Percentiles rank a stretch among this genome's conserved stretches.
phyloP scores from a whole-genome alignment of 1,140 invertebrate genomes.

The Sweltsa coloradensis region DNA sequence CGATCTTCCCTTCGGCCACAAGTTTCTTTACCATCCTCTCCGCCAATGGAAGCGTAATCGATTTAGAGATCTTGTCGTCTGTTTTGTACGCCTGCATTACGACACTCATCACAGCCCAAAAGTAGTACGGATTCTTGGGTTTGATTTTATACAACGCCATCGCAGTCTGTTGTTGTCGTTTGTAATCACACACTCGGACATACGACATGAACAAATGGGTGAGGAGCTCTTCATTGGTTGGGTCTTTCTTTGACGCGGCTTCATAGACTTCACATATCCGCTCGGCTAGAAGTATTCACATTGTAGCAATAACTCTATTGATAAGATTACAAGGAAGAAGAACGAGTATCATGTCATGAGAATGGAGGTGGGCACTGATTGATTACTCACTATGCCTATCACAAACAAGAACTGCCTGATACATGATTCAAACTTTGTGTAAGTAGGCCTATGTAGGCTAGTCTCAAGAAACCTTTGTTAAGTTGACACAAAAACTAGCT shows the following conservation, averaged over 20 bases:
- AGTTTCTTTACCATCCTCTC: slow-evolving; percentile 65
- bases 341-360: no score
- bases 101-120: slow-evolving; percentile 94
- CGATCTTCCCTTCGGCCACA: slow-evolving; percentile 76
- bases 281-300: slow-evolving; percentile 71
- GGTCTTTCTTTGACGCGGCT: slow-evolving; percentile 70
- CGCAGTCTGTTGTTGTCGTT: slow-evolving; percentile 81
- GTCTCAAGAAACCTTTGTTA: no score
- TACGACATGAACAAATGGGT: slow-evolving; percentile 93
- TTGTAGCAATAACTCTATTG: no score
- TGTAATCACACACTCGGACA: slow-evolving; percentile 79
- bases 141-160: slow-evolving; percentile 80
- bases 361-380: no score
- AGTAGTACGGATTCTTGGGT: slow-evolving; percentile 93
- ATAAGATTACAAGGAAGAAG: no score
- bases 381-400: no score
- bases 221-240: slow-evolving; percentile 81
- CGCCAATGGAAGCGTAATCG: slow-evolving; percentile 22
- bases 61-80: slow-evolving; percentile 29
- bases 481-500: no score
- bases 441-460: no score
- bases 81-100: slow-evolving; percentile 56
- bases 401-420: no score
- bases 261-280: slow-evolving; percentile 84
- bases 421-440: no score